These are phyloP conservation scores for Clinocottus analis DNA, from an alignment of 2,113 vertebrate genomes.

Conservation along the genomic window DNA sequence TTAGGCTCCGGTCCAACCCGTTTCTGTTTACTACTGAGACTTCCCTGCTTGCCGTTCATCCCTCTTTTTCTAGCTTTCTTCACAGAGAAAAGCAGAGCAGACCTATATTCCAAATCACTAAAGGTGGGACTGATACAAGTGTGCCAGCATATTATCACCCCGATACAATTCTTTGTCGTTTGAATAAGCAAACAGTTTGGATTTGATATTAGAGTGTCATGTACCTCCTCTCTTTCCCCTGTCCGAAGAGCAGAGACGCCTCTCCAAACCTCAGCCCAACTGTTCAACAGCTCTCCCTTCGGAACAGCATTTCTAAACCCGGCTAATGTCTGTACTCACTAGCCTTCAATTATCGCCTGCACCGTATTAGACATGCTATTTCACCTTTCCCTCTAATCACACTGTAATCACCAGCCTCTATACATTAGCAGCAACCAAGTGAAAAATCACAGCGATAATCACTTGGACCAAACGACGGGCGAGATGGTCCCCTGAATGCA, in stretches of 20 bases:
- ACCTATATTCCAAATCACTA: slow-evolving; percentile 44
- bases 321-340: slow-evolving; percentile 67
- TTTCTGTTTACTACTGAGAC: slow-evolving; percentile 38
- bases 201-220: slow-evolving; percentile 37
- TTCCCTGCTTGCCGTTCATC: slow-evolving; percentile 8
- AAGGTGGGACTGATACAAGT: slow-evolving; percentile 34
- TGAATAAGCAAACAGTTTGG: slow-evolving; percentile 42
- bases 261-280: slow-evolving; percentile 53
- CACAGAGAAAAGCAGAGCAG: slow-evolving; percentile 29
- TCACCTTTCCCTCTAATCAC: slow-evolving; percentile 79
- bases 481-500: slow-evolving; percentile 74
- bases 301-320: slow-evolving; percentile 66
- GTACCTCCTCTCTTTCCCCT: not conserved
- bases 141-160: slow-evolving; percentile 43
- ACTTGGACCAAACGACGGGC: slow-evolving; percentile 77
- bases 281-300: slow-evolving; percentile 43
- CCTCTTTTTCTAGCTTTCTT: slow-evolving; percentile 18
- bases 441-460: slow-evolving; percentile 80
- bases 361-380: slow-evolving; percentile 79
- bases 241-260: slow-evolving; percentile 49
- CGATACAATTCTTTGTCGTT: slow-evolving; percentile 34
- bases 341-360: slow-evolving; percentile 78
- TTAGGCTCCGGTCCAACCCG: slow-evolving; percentile 42
- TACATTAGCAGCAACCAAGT: slow-evolving; percentile 81
- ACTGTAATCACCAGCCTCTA: slow-evolving; percentile 77